Evolutionary conservation across 1,140 invertebrate species (phyloP).

Genomic region (Diploscapter pachys): DNA sequence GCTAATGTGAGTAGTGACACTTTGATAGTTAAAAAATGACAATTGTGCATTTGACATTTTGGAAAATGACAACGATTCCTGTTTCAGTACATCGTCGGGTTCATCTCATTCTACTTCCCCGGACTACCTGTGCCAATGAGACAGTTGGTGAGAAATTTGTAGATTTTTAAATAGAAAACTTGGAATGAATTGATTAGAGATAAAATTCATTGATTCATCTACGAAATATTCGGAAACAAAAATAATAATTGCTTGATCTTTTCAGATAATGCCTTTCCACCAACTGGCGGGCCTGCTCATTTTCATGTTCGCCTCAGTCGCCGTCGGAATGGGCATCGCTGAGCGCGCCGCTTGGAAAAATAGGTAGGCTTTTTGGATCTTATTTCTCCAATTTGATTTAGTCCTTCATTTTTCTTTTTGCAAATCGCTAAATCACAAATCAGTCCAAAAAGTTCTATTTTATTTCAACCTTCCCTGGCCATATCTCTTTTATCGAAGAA

Average conservation of each 20-base stretch:
- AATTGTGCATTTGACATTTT: not conserved
- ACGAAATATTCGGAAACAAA: no score
- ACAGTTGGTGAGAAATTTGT: conserved; percentile 56
- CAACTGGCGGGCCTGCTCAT: conserved; percentile 74
- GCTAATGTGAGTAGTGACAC: not conserved
- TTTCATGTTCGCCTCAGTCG: conserved; percentile 71
- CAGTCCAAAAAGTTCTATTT: no score
- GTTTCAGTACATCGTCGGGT: conserved; percentile 73
- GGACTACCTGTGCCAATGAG: conserved; percentile 67
- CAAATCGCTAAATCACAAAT: not conserved
- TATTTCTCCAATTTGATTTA: not conserved
- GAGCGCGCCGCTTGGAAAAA: conserved; percentile 75
- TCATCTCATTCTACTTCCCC: conserved; percentile 74
- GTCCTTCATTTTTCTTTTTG: conserved; percentile 9
- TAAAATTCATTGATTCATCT: no score
- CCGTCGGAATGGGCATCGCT: conserved; percentile 74
- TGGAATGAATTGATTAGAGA: no score
- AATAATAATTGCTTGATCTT: no score
- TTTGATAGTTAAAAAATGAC: not conserved
- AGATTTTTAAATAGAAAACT: no score
- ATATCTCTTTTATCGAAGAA: not conserved
- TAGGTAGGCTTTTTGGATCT: conserved; percentile 38
- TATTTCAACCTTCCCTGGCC: not conserved
- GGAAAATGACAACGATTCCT: not conserved
- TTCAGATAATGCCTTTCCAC: conserved; percentile 72